Percentiles rank a stretch among this genome's conserved stretches.
Evolutionary conservation across 1,140 invertebrate genomes (phyloP).

Genomic region (Bathynomus jamesi): DNA sequence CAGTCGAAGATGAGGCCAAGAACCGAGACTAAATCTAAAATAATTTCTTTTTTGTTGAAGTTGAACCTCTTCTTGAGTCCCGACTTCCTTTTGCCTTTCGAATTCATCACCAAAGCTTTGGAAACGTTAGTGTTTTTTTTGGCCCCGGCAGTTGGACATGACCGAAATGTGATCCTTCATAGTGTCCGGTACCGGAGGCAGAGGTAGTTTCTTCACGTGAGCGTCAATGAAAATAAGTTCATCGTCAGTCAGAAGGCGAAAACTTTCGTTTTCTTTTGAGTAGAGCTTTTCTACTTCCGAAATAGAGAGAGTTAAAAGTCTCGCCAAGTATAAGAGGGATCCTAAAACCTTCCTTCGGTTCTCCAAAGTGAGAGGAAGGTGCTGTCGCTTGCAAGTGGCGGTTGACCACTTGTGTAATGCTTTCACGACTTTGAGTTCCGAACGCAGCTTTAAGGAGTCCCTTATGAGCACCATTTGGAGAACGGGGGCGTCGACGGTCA

Average conservation of each 20-base stretch:
- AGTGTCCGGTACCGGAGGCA: neutral
- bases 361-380: conserved; percentile 52
- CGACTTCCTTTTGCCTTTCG: neutral
- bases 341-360: conserved; percentile 55
- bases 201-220: neutral
- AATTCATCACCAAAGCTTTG: neutral
- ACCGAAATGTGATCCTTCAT: neutral
- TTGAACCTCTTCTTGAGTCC: neutral
- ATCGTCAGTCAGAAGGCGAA: neutral
- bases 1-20: neutral
- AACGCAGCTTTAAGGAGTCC: conserved; percentile 51
- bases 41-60: neutral
- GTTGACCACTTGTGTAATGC: conserved; percentile 59
- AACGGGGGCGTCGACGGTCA: conserved; percentile 54
- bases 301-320: conserved; percentile 1
- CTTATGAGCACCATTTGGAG: conserved; percentile 54
- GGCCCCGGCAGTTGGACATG: neutral
- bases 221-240: neutral
- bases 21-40: neutral
- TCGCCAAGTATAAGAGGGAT: conserved; percentile 15
- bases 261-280: neutral
- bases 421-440: conserved; percentile 51
- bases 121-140: neutral
- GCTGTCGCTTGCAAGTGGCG: conserved; percentile 55
- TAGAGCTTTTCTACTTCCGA: neutral